Evolutionary conservation across 2,797 vertebrate genomes (phyloP).

Genomic region (Epinephelus awoara): DNA sequence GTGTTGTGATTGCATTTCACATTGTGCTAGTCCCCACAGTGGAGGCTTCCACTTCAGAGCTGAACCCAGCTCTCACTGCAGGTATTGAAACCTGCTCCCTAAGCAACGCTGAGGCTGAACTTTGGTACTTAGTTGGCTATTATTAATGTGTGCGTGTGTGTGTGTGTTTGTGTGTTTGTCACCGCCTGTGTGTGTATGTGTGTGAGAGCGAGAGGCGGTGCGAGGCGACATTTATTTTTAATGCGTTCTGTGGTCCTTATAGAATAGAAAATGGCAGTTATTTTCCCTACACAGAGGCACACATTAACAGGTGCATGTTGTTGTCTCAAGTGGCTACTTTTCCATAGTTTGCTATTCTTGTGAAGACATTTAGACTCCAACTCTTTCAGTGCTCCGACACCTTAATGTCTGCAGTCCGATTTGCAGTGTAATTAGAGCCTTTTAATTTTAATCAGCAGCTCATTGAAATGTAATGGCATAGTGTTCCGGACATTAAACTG

Average conservation of each 20-base stretch:
- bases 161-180: conserved; percentile 13
- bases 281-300: neutral
- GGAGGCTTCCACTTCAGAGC: conserved; percentile 47
- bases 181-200: neutral
- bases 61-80: conserved; percentile 42
- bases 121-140: conserved; percentile 37
- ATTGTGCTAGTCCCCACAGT: conserved; percentile 50
- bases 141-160: conserved; percentile 30
- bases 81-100: conserved; percentile 55
- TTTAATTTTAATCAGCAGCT: conserved; percentile 52
- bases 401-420: conserved; percentile 20
- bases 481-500: conserved; percentile 20
- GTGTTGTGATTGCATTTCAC: conserved; percentile 63
- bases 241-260: neutral
- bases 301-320: neutral
- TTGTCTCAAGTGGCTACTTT: conserved; percentile 10
- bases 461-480: conserved; percentile 27
- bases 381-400: neutral
- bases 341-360: neutral
- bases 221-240: conserved; percentile 44
- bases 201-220: neutral
- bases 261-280: neutral
- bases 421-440: conserved; percentile 48
- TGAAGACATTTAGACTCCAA: neutral
- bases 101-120: conserved; percentile 53